These are phyloP conservation scores for Leucoraja ocellata DNA, from an alignment of 2,797 vertebrate species.

Conservation along the genomic window DNA sequence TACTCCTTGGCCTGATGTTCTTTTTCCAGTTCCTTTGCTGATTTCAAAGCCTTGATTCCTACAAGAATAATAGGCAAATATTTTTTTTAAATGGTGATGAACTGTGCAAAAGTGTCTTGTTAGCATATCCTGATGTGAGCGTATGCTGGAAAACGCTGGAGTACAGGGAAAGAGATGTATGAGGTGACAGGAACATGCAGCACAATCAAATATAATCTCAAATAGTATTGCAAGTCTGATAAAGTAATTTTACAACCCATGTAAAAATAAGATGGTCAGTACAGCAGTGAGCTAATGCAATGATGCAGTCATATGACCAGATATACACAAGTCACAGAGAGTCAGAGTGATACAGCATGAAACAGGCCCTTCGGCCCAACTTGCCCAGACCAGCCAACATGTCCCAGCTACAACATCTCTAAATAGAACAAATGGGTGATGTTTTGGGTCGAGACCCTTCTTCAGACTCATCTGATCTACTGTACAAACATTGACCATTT, in stretches of 20 bases:
- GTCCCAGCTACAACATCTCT: no score
- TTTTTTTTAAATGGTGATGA: constrained; percentile 22
- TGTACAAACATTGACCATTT: no score
- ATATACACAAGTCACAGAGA: background rate
- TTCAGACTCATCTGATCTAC: no score
- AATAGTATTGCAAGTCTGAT: background rate
- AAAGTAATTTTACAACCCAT: constrained; percentile 1
- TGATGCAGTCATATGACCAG: background rate
- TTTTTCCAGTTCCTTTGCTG: constrained; percentile 34
- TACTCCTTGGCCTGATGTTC: constrained; percentile 18
- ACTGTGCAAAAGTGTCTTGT: background rate
- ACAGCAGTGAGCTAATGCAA: background rate
- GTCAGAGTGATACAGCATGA: no score
- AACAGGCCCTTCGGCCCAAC: no score
- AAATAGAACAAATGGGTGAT: no score
- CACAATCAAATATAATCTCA: background rate
- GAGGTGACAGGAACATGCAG: background rate
- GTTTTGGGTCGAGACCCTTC: no score
- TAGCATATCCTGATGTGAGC: constrained; percentile 11
- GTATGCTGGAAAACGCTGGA: background rate
- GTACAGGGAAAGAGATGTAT: background rate
- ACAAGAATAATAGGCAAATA: constrained; percentile 32
- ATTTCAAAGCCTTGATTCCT: constrained; percentile 31
- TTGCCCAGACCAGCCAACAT: no score
- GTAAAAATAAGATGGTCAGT: background rate